Conservation (phyloP, 1,140 invertebrate genomes). For the Drosophila punjabiensis region DNA sequence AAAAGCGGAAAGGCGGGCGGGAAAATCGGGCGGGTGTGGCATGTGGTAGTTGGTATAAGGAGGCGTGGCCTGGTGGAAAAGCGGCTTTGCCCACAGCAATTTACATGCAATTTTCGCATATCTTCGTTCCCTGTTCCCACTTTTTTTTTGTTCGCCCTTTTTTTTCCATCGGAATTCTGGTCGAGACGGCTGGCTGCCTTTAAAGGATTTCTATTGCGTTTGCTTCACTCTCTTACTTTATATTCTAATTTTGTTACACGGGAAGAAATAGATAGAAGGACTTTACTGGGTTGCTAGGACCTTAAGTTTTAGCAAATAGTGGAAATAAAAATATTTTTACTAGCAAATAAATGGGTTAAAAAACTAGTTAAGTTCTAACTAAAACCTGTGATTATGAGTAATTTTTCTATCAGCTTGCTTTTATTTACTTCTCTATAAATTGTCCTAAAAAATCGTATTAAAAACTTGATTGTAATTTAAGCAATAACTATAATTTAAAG, state of each 20-base stretch:
- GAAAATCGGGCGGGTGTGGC: slow-evolving; percentile 2
- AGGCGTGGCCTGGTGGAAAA: slow-evolving; percentile 10
- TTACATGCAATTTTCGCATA: slow-evolving; percentile 64
- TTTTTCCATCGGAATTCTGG: slow-evolving; percentile 4
- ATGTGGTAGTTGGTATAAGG: not conserved
- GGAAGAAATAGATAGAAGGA: not conserved
- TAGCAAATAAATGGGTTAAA: too few relatives aligned
- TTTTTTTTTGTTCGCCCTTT: not conserved
- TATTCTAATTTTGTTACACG: not conserved
- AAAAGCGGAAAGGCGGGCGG: slow-evolving; percentile 7
- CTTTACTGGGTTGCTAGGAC: too few relatives aligned
- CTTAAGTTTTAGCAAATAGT: too few relatives aligned
- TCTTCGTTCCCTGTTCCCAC: slow-evolving; percentile 31
- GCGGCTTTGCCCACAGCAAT: slow-evolving; percentile 54
- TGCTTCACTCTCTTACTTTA: slow-evolving; percentile 6
- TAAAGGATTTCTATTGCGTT: slow-evolving; percentile 24
- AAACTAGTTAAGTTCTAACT: too few relatives aligned
- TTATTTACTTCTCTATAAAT: too few relatives aligned
- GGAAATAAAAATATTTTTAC: too few relatives aligned
- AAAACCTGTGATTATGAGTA: too few relatives aligned
- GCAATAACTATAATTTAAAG: not conserved
- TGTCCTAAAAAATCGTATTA: too few relatives aligned
- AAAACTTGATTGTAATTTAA: too few relatives aligned
- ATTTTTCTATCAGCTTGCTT: too few relatives aligned
- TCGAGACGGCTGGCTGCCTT: not conserved